Percentiles rank a stretch among this genome's conserved stretches.
Evolutionary conservation across 2,113 vertebrate genomes (phyloP).

Genomic region (Monopterus albus): DNA sequence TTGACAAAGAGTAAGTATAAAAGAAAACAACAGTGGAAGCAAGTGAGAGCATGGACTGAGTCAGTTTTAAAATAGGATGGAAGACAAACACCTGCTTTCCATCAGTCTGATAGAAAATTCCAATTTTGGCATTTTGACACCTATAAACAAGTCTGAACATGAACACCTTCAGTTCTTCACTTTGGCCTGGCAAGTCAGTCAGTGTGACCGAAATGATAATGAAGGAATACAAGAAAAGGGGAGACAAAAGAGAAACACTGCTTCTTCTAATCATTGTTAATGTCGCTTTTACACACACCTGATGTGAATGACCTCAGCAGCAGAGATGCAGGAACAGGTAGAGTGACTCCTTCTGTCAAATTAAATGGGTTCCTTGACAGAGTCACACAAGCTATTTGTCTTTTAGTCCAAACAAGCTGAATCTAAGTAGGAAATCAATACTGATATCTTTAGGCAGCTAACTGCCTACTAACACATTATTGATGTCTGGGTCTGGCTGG

Average conservation of each 20-base stretch:
- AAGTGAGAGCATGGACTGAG: constrained; percentile 26
- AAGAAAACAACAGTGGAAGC: constrained; percentile 13
- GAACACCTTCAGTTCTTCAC: neutral
- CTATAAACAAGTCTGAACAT: constrained; percentile 25
- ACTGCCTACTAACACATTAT: constrained; percentile 80
- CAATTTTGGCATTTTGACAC: constrained; percentile 22
- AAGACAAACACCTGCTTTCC: constrained; percentile 14
- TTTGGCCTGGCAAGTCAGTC: constrained; percentile 15
- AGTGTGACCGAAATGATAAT: constrained; percentile 11
- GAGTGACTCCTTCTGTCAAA: constrained; percentile 60
- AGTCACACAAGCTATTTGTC: constrained; percentile 69
- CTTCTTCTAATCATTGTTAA: constrained; percentile 3
- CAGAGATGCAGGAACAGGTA: constrained; percentile 17
- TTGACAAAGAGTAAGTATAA: constrained; percentile 41
- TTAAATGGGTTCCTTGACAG: constrained; percentile 72
- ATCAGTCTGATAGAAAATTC: constrained; percentile 38
- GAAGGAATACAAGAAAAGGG: constrained; percentile 3
- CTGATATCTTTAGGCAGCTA: constrained; percentile 80
- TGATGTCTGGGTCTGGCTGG: constrained; percentile 71
- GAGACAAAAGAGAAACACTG: neutral
- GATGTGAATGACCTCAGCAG: constrained; percentile 30
- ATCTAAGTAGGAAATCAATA: constrained; percentile 78
- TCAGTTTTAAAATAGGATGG: constrained; percentile 17
- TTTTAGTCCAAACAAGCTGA: constrained; percentile 71
- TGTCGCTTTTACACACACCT: neutral